These are phyloP conservation scores for Manis javanica DNA, from an alignment of 2,797 vertebrate genomes.

Conservation along the genomic window DNA sequence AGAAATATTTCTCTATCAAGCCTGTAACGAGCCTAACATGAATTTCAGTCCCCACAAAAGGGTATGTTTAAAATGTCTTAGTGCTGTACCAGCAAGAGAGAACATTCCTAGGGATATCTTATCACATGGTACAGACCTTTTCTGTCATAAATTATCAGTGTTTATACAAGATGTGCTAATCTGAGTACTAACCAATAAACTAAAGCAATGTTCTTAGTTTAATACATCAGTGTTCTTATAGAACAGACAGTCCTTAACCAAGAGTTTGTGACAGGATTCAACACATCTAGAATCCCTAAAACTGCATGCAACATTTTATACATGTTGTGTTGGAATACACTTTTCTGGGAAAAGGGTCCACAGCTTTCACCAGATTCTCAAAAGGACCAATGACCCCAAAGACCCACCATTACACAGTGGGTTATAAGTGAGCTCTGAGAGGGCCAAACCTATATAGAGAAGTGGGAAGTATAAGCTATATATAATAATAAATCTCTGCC, in stretches of 20 bases:
- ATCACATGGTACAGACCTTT: not conserved
- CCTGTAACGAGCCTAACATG: not conserved
- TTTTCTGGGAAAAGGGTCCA: constrained; percentile 26
- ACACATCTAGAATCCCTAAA: not conserved
- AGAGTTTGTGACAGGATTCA: constrained; percentile 40
- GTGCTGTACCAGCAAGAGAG: not conserved
- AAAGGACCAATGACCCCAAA: constrained; percentile 1
- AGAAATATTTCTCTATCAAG: constrained; percentile 50
- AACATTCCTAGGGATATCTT: not conserved
- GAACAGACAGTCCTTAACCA: constrained; percentile 13
- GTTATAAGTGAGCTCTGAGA: constrained; percentile 1
- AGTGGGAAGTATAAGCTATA: not conserved
- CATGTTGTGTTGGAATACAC: not conserved
- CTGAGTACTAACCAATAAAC: constrained; percentile 35
- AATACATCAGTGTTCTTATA: constrained; percentile 2
- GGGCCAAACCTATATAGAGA: not conserved
- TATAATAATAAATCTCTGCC: not conserved
- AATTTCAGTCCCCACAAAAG: constrained; percentile 37
- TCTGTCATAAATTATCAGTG: constrained; percentile 33
- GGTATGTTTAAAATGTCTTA: constrained; percentile 6
- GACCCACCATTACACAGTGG: not conserved
- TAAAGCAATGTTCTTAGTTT: constrained; percentile 49
- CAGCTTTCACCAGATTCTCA: constrained; percentile 46
- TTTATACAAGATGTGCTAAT: constrained; percentile 40
- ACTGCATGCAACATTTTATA: not conserved